Conservation (phyloP, 1,140 invertebrate species). For the Megathymus violae region DNA sequence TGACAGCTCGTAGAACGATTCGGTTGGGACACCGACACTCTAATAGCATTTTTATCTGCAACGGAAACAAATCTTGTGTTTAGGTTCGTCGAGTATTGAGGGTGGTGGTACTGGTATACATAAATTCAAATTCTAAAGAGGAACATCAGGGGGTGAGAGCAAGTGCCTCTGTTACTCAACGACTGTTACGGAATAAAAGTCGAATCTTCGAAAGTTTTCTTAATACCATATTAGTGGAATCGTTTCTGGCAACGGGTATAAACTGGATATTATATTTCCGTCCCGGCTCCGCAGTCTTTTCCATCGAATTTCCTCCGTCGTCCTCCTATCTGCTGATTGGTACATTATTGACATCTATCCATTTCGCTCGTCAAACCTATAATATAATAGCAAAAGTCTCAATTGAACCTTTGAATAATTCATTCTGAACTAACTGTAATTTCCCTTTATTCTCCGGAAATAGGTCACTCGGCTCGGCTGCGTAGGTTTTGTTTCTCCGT, state of each 20-base stretch:
- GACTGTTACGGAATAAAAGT: no score
- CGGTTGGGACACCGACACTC: no score
- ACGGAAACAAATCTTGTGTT: no score
- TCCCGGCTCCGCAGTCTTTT: neutral
- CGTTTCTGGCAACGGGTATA: neutral
- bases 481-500: constrained; percentile 19
- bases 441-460: constrained; percentile 28
- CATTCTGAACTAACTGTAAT: constrained; percentile 36
- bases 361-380: constrained; percentile 28
- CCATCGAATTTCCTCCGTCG: constrained; percentile 9
- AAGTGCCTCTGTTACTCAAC: no score
- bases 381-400: constrained; percentile 24
- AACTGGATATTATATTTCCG: constrained; percentile 2
- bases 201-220: neutral
- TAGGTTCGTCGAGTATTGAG: no score
- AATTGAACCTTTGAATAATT: constrained; percentile 35
- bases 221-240: neutral
- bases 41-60: no score
- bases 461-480: constrained; percentile 25
- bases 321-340: constrained; percentile 1
- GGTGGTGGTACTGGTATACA: no score
- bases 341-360: constrained; percentile 26
- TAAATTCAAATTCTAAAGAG: no score
- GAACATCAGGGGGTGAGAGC: no score
- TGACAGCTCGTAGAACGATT: no score